Evolutionary conservation across 2,113 vertebrate species (phyloP).

Genomic region (Tachuris rubrigastra): DNA sequence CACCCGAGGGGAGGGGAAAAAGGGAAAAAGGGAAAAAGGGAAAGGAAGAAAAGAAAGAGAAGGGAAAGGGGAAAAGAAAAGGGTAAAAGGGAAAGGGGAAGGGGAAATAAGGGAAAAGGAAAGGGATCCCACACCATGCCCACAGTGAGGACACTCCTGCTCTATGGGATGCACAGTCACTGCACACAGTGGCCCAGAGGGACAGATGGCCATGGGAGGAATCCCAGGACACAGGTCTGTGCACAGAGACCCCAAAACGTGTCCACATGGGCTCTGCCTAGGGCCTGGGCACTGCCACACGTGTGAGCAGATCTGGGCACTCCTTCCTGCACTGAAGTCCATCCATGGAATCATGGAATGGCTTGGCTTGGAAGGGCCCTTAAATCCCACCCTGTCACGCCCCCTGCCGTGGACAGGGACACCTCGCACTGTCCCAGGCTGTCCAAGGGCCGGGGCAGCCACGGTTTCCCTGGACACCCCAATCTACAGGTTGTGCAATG

Average conservation of each 20-base stretch:
- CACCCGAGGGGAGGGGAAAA: too few relatives aligned
- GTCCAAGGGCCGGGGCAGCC: neutral
- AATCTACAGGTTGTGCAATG: too few relatives aligned
- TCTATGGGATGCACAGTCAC: neutral
- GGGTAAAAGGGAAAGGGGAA: too few relatives aligned
- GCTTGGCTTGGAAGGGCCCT: neutral
- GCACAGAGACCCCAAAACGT: neutral
- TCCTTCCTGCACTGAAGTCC: neutral
- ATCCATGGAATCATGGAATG: neutral
- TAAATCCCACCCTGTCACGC: neutral
- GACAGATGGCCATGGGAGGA: neutral
- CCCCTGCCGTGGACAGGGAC: neutral
- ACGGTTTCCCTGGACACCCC: neutral
- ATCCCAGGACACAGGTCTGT: neutral
- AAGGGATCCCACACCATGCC: neutral
- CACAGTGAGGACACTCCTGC: neutral
- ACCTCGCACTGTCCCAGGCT: neutral
- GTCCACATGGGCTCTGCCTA: neutral
- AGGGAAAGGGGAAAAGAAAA: too few relatives aligned
- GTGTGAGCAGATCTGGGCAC: neutral
- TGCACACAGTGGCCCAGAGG: neutral
- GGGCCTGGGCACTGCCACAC: neutral
- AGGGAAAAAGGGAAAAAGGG: accelerated
- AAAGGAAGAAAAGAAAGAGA: too few relatives aligned
- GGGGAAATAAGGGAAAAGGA: neutral